Evolutionary conservation across 2,888 invertebrate genomes (phyloP).

Genomic region (Eristalinus aeneus): DNA sequence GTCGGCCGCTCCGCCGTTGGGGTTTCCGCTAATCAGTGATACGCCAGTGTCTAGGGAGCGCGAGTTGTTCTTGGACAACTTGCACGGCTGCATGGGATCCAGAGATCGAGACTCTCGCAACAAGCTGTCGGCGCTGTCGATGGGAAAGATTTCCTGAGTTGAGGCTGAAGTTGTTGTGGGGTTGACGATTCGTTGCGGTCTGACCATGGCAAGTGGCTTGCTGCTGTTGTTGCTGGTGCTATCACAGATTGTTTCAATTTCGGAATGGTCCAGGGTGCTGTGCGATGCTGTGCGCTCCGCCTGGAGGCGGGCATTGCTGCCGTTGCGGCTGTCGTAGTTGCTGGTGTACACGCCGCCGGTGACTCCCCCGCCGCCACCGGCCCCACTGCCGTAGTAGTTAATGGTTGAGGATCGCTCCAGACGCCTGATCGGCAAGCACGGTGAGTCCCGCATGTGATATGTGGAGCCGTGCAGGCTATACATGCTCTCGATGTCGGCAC

Average conservation of each 20-base stretch:
- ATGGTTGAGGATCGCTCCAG: constrained; percentile 72
- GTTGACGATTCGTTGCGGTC: constrained; percentile 82
- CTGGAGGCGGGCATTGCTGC: constrained; percentile 73
- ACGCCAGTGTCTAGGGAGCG: constrained; percentile 78
- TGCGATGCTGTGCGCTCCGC: constrained; percentile 76
- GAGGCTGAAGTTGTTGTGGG: constrained; percentile 74
- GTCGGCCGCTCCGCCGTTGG: constrained; percentile 73
- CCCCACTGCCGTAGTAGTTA: constrained; percentile 70
- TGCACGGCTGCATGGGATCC: constrained; percentile 83
- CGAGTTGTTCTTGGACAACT: constrained; percentile 79
- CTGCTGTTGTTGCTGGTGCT: constrained; percentile 75
- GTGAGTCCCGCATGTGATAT: constrained; percentile 78
- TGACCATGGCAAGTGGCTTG: constrained; percentile 80
- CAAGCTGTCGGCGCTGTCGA: constrained; percentile 70
- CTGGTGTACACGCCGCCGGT: constrained; percentile 53
- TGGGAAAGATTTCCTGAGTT: constrained; percentile 73
- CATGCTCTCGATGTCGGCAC: constrained; percentile 83
- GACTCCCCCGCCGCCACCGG: constrained; percentile 58
- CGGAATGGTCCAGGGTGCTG: constrained; percentile 80
- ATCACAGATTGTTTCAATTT: constrained; percentile 80
- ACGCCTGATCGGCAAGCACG: constrained; percentile 79
- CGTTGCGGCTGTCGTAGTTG: constrained; percentile 63
- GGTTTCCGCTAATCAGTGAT: constrained; percentile 74
- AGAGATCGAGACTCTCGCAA: constrained; percentile 85
- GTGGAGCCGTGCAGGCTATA: constrained; percentile 82